Percentiles rank a stretch among this genome's conserved stretches.
Conservation (phyloP, 1,140 invertebrate genomes). For the Drosophila novamexicana region DNA sequence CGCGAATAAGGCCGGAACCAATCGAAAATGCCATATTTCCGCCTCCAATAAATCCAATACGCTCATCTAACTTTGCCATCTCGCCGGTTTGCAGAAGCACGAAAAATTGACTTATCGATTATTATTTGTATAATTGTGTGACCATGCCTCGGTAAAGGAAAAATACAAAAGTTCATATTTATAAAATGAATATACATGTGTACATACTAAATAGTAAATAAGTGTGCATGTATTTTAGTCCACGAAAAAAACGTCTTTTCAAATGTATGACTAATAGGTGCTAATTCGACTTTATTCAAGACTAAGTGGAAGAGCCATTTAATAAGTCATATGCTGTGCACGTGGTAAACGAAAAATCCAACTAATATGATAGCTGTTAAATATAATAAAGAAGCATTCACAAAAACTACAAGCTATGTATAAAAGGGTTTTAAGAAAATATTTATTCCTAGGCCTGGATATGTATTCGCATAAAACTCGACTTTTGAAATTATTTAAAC, state of each 20-base stretch:
- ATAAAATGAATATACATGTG: background rate
- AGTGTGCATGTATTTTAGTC: background rate
- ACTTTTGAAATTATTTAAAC: too few species aligned
- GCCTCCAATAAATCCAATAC: conserved; percentile 95
- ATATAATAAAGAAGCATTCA: too few species aligned
- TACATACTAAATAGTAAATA: background rate
- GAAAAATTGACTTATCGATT: conserved; percentile 31
- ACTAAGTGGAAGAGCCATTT: background rate
- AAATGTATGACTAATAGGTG: background rate
- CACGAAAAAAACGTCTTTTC: background rate
- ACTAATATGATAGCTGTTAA: too few species aligned
- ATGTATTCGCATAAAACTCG: too few species aligned
- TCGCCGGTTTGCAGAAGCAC: conserved; percentile 12
- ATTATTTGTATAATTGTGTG: conserved; percentile 17
- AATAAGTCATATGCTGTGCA: background rate
- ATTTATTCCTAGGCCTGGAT: too few species aligned
- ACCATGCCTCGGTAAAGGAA: conserved; percentile 5
- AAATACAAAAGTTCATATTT: background rate
- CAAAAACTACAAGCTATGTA: too few species aligned
- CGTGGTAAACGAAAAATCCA: too few species aligned
- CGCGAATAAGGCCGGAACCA: conserved; percentile 90
- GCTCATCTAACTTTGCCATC: conserved; percentile 82
- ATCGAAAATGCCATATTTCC: conserved; percentile 98
- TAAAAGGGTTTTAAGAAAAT: too few species aligned
- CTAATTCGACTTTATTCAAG: background rate